Evolutionary conservation across 2,113 vertebrate genomes (phyloP).

Genomic region (Perca flavescens): DNA sequence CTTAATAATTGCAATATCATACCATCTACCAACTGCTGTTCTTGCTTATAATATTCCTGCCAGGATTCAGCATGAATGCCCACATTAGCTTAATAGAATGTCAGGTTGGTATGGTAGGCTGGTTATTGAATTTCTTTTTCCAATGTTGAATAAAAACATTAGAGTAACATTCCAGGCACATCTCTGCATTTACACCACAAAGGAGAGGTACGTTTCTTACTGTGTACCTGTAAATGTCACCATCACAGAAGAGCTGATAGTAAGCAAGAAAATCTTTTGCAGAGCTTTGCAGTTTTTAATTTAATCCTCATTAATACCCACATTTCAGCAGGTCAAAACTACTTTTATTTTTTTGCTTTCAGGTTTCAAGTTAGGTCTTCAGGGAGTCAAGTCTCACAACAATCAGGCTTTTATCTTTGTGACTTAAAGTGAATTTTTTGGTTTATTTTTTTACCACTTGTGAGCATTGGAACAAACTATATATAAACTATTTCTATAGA

Average conservation of each 20-base stretch:
- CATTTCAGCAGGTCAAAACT: background rate
- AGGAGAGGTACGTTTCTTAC: background rate
- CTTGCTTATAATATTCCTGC: constrained; percentile 30
- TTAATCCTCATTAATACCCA: background rate
- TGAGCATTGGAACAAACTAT: background rate
- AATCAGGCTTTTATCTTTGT: background rate
- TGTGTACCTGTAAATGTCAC: constrained; percentile 40
- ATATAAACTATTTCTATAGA: background rate
- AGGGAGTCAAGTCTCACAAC: background rate
- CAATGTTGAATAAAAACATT: constrained; percentile 25
- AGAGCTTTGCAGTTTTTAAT: constrained; percentile 4
- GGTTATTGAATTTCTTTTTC: background rate
- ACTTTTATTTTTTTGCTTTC: background rate
- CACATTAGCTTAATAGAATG: constrained; percentile 35
- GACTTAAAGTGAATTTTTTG: background rate
- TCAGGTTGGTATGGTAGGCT: constrained; percentile 3
- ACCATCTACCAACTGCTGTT: constrained; percentile 40
- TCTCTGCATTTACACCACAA: background rate
- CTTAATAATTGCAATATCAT: constrained; percentile 52
- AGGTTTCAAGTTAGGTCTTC: background rate
- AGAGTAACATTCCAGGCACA: background rate
- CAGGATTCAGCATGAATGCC: constrained; percentile 31
- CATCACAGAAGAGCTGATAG: constrained; percentile 11
- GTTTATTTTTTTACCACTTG: background rate
- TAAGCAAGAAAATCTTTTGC: constrained; percentile 3